Evolutionary conservation across 2,888 invertebrate species (phyloP).

Genomic region (Masnerella sp.): DNA sequence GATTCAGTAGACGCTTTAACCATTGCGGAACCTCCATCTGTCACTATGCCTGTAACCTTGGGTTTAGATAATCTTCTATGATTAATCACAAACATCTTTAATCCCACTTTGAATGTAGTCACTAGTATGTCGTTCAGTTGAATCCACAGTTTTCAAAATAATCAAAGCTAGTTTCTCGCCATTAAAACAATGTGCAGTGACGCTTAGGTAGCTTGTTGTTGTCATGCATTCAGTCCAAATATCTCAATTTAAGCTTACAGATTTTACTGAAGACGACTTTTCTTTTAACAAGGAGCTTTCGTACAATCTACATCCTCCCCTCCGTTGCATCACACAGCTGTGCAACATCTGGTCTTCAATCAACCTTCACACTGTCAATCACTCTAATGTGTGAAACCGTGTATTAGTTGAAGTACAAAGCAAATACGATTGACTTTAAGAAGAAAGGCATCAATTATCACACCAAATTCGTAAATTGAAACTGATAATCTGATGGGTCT

Average conservation of each 20-base stretch:
- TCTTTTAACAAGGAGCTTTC: neutral
- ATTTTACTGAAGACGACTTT: neutral
- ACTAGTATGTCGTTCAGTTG: slow-evolving; percentile 5
- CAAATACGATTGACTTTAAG: too few relatives aligned
- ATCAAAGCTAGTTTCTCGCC: neutral
- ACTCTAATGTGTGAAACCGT: too few relatives aligned
- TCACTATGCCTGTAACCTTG: neutral
- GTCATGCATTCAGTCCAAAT: slow-evolving; percentile 55
- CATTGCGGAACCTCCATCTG: slow-evolving; percentile 1
- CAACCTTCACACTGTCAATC: too few relatives aligned
- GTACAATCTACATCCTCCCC: too few relatives aligned
- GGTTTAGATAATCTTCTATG: neutral
- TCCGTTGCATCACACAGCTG: too few relatives aligned
- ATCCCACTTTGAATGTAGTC: slow-evolving; percentile 3
- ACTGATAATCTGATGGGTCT: too few relatives aligned
- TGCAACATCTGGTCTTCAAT: too few relatives aligned
- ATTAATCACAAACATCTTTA: neutral
- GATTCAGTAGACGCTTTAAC: slow-evolving; percentile 8
- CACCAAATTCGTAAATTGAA: too few relatives aligned
- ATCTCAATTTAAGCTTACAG: slow-evolving; percentile 52
- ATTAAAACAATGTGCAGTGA: slow-evolving; percentile 12
- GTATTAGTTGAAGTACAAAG: too few relatives aligned
- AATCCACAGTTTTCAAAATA: slow-evolving; percentile 5
- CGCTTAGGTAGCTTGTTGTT: slow-evolving; percentile 22
- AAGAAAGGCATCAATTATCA: too few relatives aligned